Conservation (phyloP, 2,797 vertebrate species). For the Strix occidentalis region DNA sequence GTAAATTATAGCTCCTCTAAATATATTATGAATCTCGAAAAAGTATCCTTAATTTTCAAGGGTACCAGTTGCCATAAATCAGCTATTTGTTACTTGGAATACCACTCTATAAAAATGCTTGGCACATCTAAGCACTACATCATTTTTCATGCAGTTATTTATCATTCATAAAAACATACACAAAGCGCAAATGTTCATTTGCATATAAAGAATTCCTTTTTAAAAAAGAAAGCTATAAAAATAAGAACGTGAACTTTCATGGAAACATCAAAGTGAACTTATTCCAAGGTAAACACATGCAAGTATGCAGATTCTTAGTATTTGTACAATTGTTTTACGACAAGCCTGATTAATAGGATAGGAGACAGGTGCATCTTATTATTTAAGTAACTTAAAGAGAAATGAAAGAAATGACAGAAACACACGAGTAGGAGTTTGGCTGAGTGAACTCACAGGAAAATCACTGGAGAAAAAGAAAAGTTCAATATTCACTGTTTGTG, state of each 20-base stretch:
- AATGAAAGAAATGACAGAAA: not conserved
- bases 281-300: not conserved
- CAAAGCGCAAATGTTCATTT: not conserved
- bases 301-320: not conserved
- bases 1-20: not conserved
- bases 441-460: not conserved
- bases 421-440: not conserved
- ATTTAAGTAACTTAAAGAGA: not conserved
- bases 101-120: not conserved
- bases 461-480: not conserved
- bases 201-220: not conserved
- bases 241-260: not conserved
- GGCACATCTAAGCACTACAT: not conserved
- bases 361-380: not conserved
- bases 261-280: not conserved
- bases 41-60: conserved; percentile 31
- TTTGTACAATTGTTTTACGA: not conserved
- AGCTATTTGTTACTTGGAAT: not conserved
- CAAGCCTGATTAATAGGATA: not conserved
- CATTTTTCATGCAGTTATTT: not conserved
- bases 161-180: not conserved
- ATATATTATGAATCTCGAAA: not conserved
- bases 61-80: not conserved
- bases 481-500: not conserved
- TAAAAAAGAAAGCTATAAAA: not conserved